These are phyloP conservation scores for Dione vanillae DNA, from an alignment of 2,888 invertebrate species.

Conservation along the genomic window DNA sequence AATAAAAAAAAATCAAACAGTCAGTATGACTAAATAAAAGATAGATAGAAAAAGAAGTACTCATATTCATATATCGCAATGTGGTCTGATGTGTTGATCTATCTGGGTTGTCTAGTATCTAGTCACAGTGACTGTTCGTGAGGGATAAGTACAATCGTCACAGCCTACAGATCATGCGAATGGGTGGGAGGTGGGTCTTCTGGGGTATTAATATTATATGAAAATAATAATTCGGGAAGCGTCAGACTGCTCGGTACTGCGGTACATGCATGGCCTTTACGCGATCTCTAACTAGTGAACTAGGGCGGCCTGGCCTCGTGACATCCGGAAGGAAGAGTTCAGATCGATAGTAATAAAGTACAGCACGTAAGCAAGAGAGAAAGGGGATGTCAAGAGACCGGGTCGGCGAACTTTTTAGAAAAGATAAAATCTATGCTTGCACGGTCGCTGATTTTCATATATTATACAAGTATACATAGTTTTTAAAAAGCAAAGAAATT, in stretches of 20 bases:
- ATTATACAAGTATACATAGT: constrained; percentile 5
- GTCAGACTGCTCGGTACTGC: constrained; percentile 74
- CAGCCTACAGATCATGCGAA: constrained; percentile 81
- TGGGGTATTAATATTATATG: constrained; percentile 59
- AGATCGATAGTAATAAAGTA: constrained; percentile 44
- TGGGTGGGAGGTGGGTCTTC: constrained; percentile 70
- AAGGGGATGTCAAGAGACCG: constrained; percentile 73
- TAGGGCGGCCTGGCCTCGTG: constrained; percentile 66
- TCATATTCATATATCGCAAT: constrained; percentile 80
- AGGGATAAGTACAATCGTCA: constrained; percentile 82
- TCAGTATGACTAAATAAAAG: constrained; percentile 84
- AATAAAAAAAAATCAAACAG: constrained; percentile 77
- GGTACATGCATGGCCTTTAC: constrained; percentile 71
- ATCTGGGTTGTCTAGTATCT: constrained; percentile 60
- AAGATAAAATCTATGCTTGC: constrained; percentile 69
- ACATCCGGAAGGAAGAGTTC: constrained; percentile 56
- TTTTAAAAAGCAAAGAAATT: too few species aligned
- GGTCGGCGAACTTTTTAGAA: constrained; percentile 64
- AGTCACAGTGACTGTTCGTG: constrained; percentile 83
- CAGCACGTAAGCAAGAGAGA: constrained; percentile 34
- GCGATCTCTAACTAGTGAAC: constrained; percentile 63
- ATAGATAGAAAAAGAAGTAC: constrained; percentile 77
- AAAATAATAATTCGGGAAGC: constrained; percentile 64
- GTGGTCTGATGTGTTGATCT: constrained; percentile 68
- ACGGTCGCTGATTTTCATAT: constrained; percentile 70